phyloP scores from a whole-genome alignment of 2,888 invertebrate genomes.

The Clusia tigrina region DNA sequence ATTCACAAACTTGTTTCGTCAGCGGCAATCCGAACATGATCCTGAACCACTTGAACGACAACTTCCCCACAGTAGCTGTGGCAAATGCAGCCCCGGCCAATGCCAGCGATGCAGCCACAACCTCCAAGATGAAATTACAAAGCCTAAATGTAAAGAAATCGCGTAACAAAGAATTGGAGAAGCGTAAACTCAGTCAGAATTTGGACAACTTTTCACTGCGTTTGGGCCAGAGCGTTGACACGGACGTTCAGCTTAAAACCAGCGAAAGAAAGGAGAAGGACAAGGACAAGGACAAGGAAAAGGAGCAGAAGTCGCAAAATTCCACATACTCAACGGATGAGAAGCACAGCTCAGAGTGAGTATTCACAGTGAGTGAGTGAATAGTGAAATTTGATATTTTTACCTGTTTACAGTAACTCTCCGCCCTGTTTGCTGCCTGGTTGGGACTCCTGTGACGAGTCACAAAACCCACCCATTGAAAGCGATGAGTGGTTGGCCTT shows the following conservation, averaged over 20 bases:
- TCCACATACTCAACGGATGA: constrained; percentile 55
- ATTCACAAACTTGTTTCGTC: constrained; percentile 57
- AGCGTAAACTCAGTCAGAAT: constrained; percentile 64
- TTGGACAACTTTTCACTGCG: constrained; percentile 64
- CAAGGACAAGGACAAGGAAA: constrained; percentile 29
- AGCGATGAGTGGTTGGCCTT: constrained; percentile 89
- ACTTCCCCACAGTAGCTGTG: constrained; percentile 55
- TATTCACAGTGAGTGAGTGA: constrained; percentile 16
- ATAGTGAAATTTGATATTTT: neutral
- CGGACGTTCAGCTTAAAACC: constrained; percentile 47
- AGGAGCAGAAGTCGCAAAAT: constrained; percentile 40
- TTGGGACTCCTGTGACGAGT: constrained; percentile 66
- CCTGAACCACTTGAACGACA: constrained; percentile 61
- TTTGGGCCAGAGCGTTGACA: constrained; percentile 55
- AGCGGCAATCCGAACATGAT: constrained; percentile 62
- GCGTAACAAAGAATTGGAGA: constrained; percentile 60
- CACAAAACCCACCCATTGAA: constrained; percentile 75
- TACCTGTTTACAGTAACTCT: constrained; percentile 52
- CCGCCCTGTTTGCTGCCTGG: constrained; percentile 61
- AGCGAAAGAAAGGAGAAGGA: constrained; percentile 46
- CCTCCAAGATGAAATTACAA: constrained; percentile 8
- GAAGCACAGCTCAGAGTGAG: constrained; percentile 55
- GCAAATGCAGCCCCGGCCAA: constrained; percentile 5
- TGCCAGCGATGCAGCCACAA: constrained; percentile 17
- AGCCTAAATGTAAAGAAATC: constrained; percentile 40